Base-by-base conservation (phyloP, 2,797 vertebrate genomes). In the Calcarius lapponicus region DNA sequence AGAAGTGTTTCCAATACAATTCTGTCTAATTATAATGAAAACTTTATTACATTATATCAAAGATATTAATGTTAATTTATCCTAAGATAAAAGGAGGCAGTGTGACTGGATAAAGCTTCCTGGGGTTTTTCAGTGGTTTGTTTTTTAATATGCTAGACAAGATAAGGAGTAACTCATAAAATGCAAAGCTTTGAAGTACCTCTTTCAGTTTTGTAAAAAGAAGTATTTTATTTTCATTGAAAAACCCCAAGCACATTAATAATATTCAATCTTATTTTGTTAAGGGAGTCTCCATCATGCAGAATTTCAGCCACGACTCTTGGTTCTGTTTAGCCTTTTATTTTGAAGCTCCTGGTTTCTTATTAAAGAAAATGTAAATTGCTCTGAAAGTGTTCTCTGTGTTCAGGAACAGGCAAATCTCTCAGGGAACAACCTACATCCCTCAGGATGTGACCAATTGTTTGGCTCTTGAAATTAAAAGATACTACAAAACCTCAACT, bases 301-400 rank as follows among this genome's bases (percentile, higher is more conserved):
- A 84, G 45, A 82, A 86, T 78, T 88, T 70, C 80, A 80, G 58
- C 62, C 70, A 80, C 0, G 0, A 82, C 50, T 86, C 50, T 79
- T 75, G 31, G 53, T 45, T 50, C 48, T 80, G 62, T 42, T 93
- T 25, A 6, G 78, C 43, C 64, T 97, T 93, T 97, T 95, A 83
- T 90, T 96, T 87, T 97, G 96, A 96, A 96, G 72, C 54, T 73
- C 86, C 60, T 90, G 6, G 8, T 89, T 94, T 91, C 85, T 94
- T 94, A 95, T 93, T 96, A 95, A 96, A 92, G 70, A 70, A 96
- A 93, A 96, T 95, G 89, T 86, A 95, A 96, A 97, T 95, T 88
- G 36, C 88, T 91, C 80, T 70, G 56, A 73, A 94, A 88, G 56
- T 31, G 34, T 62, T 93, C 72, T 80, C 81, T 90, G 32, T 29